Evolutionary conservation across 2,888 invertebrate genomes (phyloP), one percentile per base, ranked within the genome.

Genomic region (Pristionchus entomophagus): DNA sequence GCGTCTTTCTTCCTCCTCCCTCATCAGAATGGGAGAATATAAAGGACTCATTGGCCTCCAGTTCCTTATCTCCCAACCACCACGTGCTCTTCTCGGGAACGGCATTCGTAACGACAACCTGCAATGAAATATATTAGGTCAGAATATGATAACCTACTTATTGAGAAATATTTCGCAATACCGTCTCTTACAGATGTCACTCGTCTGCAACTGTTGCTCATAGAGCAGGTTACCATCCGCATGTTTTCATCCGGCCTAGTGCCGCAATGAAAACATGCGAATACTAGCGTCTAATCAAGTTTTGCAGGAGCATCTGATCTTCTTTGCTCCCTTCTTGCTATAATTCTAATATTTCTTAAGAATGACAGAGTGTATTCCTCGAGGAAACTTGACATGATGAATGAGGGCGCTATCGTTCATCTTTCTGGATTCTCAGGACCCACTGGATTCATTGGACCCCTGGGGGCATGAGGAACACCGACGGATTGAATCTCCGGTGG

Each of bases 81-180:
- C 93, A 93, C 87, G 90, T 89, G 84, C 92, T 93, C 88, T 93
- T 93, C 73, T 89, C 85, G 49, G 91, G 89, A 80, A 91, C 91
- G 38, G 91, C 91, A 62, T 91, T 91, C 32, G 91, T 89, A 29
- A 89, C 93, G 38, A 91, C 86, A n/a, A 91, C 91, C 88, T 89
- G 83, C 22, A 77, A 86, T 26, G 12, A 65, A 29, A 26, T n/a
- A n/a, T n/a, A n/a, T n/a, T n/a, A n/a, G n/a, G 22, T 51, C 19
- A 17, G 51, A 51, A 51, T 51, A 51, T 3, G 38, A 32, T 22
- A 77, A 51, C n/a, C n/a, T n/a, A n/a, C n/a, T n/a, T n/a, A n/a
- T n/a, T n/a, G 51, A 19, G 51, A 22, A 59, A 59, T 59, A 59
- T n/a, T 26, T 59, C 8, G n/a, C n/a, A n/a, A n/a, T n/a, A n/a